phyloP scores from a whole-genome alignment of 2,888 invertebrate species.

The Drosophila kambysellisi region DNA sequence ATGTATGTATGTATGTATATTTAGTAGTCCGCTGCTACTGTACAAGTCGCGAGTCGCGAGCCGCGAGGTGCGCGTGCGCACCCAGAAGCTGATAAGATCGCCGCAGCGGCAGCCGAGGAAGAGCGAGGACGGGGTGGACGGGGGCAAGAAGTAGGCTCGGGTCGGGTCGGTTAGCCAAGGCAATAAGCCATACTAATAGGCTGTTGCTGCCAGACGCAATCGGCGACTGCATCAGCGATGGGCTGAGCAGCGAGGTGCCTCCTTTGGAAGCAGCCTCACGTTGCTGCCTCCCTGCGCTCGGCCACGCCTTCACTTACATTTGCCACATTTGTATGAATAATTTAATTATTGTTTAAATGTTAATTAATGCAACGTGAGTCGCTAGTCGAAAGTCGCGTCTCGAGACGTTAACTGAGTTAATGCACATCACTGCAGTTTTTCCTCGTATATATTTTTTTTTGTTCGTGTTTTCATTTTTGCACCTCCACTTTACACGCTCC shows the following conservation, averaged over 20 bases:
- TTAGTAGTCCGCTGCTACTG: constrained; percentile 32
- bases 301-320: constrained; percentile 51
- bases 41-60: constrained; percentile 22
- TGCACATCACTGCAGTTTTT: constrained; percentile 45
- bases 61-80: constrained; percentile 72
- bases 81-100: constrained; percentile 68
- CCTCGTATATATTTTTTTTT: not conserved
- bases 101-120: constrained; percentile 8
- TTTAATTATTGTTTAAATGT: constrained; percentile 84
- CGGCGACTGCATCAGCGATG: constrained; percentile 54
- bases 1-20: constrained; percentile 42
- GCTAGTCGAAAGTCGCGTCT: constrained; percentile 21
- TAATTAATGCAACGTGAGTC: constrained; percentile 83
- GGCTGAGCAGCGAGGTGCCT: constrained; percentile 45
- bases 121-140: not conserved
- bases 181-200: constrained; percentile 80
- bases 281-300: not conserved
- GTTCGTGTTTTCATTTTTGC: constrained; percentile 37
- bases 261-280: not conserved
- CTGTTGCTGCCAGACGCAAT: constrained; percentile 59
- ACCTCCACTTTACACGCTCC: constrained; percentile 57
- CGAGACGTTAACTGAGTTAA: constrained; percentile 45
- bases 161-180: constrained; percentile 52
- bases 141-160: constrained; percentile 1
- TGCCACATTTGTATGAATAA: constrained; percentile 83